Evolutionary conservation across 2,797 vertebrate genomes (phyloP), one percentile per base, ranked within the genome.

Genomic region (Hozukius guyotensis): DNA sequence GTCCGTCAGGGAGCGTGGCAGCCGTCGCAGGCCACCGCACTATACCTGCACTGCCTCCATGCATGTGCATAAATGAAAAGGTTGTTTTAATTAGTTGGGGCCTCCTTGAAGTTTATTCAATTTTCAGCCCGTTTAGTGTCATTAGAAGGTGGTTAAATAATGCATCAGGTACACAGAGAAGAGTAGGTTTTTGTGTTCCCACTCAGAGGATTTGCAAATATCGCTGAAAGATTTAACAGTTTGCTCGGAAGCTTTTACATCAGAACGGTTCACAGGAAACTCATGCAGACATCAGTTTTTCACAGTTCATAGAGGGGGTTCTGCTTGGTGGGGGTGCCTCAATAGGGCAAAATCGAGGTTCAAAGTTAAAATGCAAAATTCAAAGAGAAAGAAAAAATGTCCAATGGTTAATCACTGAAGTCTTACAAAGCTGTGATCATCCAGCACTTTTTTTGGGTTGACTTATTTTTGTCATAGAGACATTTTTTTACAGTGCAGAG

Each of bases 131-230:
- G 81, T 90, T 89, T 84, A 89, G 87, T 81, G 83, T 90, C 89
- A 90, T 94, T 93, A 91, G 82, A 86, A 88, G 68, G 77, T 75
- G 74, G 75, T 88, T 93, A 84, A 94, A 94, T 95, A 93, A 93
- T 94, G 84, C 86, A 94, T 85, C 72, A 79, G 82, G 80, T 90
- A 57, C 68, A 88, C 42, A 75, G 78, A 67, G 77, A 85, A 72
- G 88, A 86, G 78, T 52, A 52, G 75, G 73, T 81, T 89, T 83
- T 72, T 80, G 53, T 86, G 73, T 64, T 86, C 60, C 60, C 52
- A 53, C 77, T 86, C 72, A 16, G 55, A 84, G 80, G 82, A 83
- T 90, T 91, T 90, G 77, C 74, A 84, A 86, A 81, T 77, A 75
- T 82, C 72, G 68, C 67, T 81, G 56, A 89, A 91, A 91, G 77